Percentiles rank a stretch among this genome's conserved stretches.
These are phyloP conservation scores for Bellardia pandia DNA, from an alignment of 2,888 invertebrate genomes.

Conservation along the genomic window DNA sequence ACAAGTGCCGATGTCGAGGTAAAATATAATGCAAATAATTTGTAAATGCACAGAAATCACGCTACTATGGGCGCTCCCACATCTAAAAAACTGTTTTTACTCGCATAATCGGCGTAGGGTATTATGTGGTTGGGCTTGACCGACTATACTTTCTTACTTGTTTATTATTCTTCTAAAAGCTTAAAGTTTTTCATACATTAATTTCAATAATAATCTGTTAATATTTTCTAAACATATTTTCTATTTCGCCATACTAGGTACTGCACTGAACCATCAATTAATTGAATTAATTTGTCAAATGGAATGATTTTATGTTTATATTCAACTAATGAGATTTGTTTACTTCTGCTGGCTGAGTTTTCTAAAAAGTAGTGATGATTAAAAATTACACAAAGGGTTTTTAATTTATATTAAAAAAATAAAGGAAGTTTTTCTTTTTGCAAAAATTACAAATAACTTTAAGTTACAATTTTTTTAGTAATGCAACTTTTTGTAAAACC, in stretches of 20 bases:
- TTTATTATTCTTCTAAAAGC: no score
- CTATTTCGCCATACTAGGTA: not conserved
- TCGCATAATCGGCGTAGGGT: no score
- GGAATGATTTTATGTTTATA: not conserved
- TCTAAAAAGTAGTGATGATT: not conserved
- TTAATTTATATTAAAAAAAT: not conserved
- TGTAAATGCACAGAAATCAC: no score
- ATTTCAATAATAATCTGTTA: no score
- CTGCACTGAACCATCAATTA: constrained; percentile 7
- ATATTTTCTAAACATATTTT: not conserved
- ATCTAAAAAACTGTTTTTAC: no score
- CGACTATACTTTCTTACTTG: no score
- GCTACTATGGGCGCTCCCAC: no score
- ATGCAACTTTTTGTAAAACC: not conserved
- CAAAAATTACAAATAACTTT: constrained; percentile 5
- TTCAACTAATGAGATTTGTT: constrained; percentile 18
- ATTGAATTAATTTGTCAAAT: constrained; percentile 26
- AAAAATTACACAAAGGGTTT: constrained; percentile 6
- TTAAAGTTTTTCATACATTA: no score
- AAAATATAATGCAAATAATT: no score
- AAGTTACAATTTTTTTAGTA: constrained; percentile 17
- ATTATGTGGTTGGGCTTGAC: no score
- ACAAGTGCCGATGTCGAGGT: no score
- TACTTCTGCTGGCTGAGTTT: not conserved
- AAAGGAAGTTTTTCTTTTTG: not conserved